Base-by-base conservation (phyloP, 2,888 invertebrate genomes). In the Palloptera scutellata region DNA sequence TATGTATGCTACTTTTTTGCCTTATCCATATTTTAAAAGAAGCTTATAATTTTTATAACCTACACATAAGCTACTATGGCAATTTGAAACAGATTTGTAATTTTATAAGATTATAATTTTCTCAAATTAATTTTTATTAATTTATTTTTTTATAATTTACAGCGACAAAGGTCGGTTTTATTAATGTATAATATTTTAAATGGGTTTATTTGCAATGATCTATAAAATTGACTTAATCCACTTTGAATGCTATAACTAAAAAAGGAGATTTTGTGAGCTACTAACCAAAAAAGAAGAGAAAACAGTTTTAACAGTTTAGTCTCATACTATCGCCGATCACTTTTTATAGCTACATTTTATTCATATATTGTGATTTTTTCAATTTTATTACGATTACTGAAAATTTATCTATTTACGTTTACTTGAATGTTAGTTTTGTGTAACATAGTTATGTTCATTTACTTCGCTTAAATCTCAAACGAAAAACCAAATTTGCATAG, bases 381-480 rank as follows among this genome's bases (percentile, higher is more conserved):
- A 53, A 64, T 64, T 64, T 73, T 74, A 67, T 68, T 67, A 66
- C 67, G 72, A 68, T 71, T 74, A 69, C 73, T 74, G 74, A 64
- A 73, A 81, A 81, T 80, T 71, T 68, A 75, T 79, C 79, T 77
- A 77, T 78, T 80, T 79, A 81, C 76, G 74, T 75, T 79, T 78
- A 76, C 74, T 70, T 70, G 80, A 81, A 79, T 78, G 76, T 79
- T 80, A 81, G 81, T 81, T 81, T 81, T 81, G 81, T 68, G 80
- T 77, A 72, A 73, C 74, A 81, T 84, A 84, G 85, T 82, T 81
- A 84, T 84, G 84, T 81, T 79, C 85, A 85, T 85, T 84, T 81
- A 79, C 81, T 83, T 79, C 81, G 83, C 83, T 82, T 73, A 76
- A 78, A 80, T 78, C 83, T 82, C 82, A 82, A 83, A 84, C 82